Percentiles rank a stretch among this genome's conserved stretches.
These are phyloP conservation scores for Chaetophractus vellerosus DNA, from an alignment of 2,797 vertebrate genomes.

Conservation along the genomic window DNA sequence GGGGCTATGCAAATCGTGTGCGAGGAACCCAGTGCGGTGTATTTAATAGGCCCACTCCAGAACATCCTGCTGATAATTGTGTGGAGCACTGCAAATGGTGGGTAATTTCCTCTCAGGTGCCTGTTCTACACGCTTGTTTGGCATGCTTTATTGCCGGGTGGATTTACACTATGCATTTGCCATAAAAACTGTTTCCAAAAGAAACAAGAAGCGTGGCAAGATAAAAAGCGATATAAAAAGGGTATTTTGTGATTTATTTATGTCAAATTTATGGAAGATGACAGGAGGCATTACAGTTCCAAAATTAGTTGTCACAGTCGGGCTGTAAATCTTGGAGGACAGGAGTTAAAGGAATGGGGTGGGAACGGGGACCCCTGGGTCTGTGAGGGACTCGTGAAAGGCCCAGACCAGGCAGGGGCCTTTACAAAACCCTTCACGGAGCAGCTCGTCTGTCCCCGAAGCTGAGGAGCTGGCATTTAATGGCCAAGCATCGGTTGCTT, in stretches of 20 bases:
- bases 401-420: neutral
- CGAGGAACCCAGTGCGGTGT: neutral
- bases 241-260: conserved; percentile 87
- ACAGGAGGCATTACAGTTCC: conserved; percentile 85
- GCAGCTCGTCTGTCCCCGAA: neutral
- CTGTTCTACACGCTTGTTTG: conserved; percentile 83
- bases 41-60: conserved; percentile 70
- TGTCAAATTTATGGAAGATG: conserved; percentile 87
- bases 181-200: conserved; percentile 88
- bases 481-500: neutral
- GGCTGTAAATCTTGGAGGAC: conserved; percentile 80
- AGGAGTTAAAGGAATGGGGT: conserved; percentile 45
- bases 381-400: neutral
- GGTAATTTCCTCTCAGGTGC: conserved; percentile 85
- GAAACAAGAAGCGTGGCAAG: conserved; percentile 86
- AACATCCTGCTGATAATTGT: conserved; percentile 83
- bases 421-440: neutral
- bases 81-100: conserved; percentile 73
- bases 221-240: conserved; percentile 87
- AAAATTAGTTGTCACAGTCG: conserved; percentile 85
- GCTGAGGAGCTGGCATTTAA: neutral
- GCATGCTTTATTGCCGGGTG: conserved; percentile 86
- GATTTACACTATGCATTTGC: conserved; percentile 86
- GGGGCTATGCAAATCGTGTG: conserved; percentile 30
- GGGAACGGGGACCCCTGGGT: conserved; percentile 71